Base-by-base conservation (phyloP, 2,888 invertebrate species). In the Galerucella calmariensis region DNA sequence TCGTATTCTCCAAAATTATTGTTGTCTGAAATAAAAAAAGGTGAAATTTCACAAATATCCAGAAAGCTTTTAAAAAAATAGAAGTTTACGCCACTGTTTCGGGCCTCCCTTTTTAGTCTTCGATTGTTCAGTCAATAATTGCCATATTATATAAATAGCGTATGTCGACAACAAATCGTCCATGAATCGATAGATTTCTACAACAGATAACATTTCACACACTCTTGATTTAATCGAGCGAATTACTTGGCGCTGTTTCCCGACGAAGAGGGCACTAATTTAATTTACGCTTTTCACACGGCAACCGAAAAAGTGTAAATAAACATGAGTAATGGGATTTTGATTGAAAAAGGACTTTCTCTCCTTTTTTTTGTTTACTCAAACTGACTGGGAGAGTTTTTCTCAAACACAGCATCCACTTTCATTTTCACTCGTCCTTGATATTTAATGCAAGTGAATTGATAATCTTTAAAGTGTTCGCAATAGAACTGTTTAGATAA, bases 171-270 rank as follows among this genome's bases (percentile, higher is more conserved):
- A 83, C 85, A 85, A 85, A 86, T 85, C 86, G 84, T 75, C 82
- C 84, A 83, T 84, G 81, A 85, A 86, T 85, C 85, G 85, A 85
- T 86, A 83, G 85, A 85, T 85, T 81, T 81, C 81, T 78, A 80
- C 79, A 81, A 83, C 82, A 86, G 86, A 86, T 86, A 86, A 84
- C 85, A 82, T 85, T 86, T 86, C 84, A 85, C 85, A 85, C 84
- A 84, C 84, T 82, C 84, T 84, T 83, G 83, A 83, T 82, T 83
- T 82, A 79, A 79, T 80, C 79, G 75, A 76, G 77, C 79, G 79
- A 81, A 77, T 76, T 78, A 73, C 77, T 78, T 58, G 53, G 41
- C 16, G 63, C 56, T 79, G 76, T 78, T 77, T 77, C 78, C 71
- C 72, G 51, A 41, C 61, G 56, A 67, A 41, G 20, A 69, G 78